These are phyloP conservation scores for Charaxes varanes DNA, from an alignment of 1,140 invertebrate genomes.

Conservation along the genomic window DNA sequence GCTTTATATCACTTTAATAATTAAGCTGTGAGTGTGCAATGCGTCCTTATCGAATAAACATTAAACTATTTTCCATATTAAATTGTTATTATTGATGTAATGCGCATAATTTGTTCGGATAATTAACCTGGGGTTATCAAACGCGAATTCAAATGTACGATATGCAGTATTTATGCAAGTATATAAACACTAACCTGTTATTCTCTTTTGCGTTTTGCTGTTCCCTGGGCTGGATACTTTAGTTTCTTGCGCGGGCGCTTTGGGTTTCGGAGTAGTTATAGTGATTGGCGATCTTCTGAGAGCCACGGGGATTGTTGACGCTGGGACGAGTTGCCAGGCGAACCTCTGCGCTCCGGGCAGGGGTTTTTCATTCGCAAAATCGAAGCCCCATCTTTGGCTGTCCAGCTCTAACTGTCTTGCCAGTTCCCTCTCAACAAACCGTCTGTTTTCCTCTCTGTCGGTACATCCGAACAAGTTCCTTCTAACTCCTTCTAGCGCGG, in stretches of 20 bases:
- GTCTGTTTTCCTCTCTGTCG: conserved; percentile 57
- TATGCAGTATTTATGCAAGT: no score
- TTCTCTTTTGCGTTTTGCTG: conserved; percentile 66
- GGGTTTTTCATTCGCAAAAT: conserved; percentile 63
- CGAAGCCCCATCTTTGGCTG: conserved; percentile 67
- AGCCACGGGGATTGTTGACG: conserved; percentile 47
- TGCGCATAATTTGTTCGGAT: no score
- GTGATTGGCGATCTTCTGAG: conserved; percentile 57
- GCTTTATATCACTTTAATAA: no score
- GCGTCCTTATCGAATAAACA: no score
- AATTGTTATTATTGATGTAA: no score
- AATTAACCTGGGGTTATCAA: no score
- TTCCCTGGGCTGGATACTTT: conserved; percentile 58
- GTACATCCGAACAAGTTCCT: conserved; percentile 65
- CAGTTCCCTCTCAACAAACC: conserved; percentile 60
- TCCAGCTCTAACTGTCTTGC: conserved; percentile 55
- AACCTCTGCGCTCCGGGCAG: conserved; percentile 60
- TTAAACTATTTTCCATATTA: no score
- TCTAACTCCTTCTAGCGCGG: conserved; percentile 55
- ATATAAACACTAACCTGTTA: conserved; percentile 65
- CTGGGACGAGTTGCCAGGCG: conserved; percentile 62
- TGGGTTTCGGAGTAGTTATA: conserved; percentile 43
- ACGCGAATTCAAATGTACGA: no score
- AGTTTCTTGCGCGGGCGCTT: conserved; percentile 36
- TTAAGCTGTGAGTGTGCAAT: no score